Evolutionary conservation across 2,888 invertebrate genomes (phyloP).

Genomic region (Phasia obesa): DNA sequence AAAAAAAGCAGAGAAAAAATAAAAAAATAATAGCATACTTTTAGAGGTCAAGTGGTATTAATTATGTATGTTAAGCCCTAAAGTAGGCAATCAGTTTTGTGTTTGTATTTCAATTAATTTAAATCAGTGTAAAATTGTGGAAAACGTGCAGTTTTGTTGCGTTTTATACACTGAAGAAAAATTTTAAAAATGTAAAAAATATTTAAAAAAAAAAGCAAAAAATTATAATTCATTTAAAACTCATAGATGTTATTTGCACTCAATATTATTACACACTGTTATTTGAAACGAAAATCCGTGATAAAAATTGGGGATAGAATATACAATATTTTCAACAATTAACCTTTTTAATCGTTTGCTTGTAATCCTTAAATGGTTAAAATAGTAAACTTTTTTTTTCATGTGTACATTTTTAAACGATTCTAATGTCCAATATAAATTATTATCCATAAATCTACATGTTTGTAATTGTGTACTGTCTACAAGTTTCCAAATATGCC

Average conservation of each 20-base stretch:
- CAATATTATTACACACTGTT: conserved; percentile 8
- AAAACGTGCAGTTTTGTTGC: neutral
- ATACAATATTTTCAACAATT: neutral
- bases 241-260: conserved; percentile 14
- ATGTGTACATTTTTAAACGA: neutral
- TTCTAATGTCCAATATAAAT: neutral
- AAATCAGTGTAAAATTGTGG: neutral
- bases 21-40: conserved; percentile 72
- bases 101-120: neutral
- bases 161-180: neutral
- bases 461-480: neutral
- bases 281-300: neutral
- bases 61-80: conserved; percentile 67
- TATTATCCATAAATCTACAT: neutral
- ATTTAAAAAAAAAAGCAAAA: neutral
- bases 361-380: neutral
- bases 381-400: neutral
- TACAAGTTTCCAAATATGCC: conserved; percentile 3
- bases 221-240: conserved; percentile 17
- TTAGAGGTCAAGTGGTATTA: conserved; percentile 72
- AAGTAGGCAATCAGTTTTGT: conserved; percentile 69
- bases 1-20: conserved; percentile 4
- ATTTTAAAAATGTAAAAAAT: neutral
- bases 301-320: neutral
- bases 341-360: neutral